These are phyloP conservation scores for Stegodyphus mimosarum DNA, from an alignment of 1,140 invertebrate genomes.

Conservation along the genomic window DNA sequence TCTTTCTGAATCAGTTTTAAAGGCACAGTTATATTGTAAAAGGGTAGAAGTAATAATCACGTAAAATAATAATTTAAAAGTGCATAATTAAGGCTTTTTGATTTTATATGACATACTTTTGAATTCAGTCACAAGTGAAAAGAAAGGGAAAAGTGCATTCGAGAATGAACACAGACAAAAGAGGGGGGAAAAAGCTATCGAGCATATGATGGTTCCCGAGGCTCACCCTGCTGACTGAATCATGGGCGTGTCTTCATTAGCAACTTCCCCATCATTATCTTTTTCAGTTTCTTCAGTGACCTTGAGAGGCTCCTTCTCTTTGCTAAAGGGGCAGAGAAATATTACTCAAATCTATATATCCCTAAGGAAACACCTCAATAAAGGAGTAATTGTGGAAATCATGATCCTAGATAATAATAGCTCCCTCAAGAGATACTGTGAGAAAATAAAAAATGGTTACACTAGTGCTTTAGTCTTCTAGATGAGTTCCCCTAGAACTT, in stretches of 20 bases:
- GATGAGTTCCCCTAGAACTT: too few relatives aligned
- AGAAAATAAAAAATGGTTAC: too few relatives aligned
- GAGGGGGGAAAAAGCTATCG: slow-evolving; percentile 51
- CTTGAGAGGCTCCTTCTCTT: slow-evolving; percentile 57
- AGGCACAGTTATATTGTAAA: too few relatives aligned
- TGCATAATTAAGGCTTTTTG: not conserved
- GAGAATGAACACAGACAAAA: slow-evolving; percentile 30
- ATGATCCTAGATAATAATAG: too few relatives aligned
- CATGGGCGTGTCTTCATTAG: slow-evolving; percentile 60
- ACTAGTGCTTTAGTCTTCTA: too few relatives aligned
- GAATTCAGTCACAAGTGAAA: not conserved
- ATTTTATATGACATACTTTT: not conserved
- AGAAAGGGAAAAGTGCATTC: slow-evolving; percentile 42
- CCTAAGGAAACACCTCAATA: not conserved
- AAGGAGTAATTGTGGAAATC: too few relatives aligned
- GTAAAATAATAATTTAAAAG: too few relatives aligned
- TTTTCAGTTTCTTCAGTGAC: slow-evolving; percentile 46
- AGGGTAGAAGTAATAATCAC: too few relatives aligned
- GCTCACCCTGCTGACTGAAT: slow-evolving; percentile 58
- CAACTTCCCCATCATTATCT: slow-evolving; percentile 46
- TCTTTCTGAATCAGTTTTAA: too few relatives aligned
- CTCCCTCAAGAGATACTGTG: too few relatives aligned
- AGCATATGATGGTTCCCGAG: slow-evolving; percentile 46
- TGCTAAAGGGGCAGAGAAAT: slow-evolving; percentile 55
- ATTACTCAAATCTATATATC: slow-evolving; percentile 21